Evolutionary conservation across 2,888 invertebrate genomes (phyloP).

Genomic region (Tetranychus piercei): DNA sequence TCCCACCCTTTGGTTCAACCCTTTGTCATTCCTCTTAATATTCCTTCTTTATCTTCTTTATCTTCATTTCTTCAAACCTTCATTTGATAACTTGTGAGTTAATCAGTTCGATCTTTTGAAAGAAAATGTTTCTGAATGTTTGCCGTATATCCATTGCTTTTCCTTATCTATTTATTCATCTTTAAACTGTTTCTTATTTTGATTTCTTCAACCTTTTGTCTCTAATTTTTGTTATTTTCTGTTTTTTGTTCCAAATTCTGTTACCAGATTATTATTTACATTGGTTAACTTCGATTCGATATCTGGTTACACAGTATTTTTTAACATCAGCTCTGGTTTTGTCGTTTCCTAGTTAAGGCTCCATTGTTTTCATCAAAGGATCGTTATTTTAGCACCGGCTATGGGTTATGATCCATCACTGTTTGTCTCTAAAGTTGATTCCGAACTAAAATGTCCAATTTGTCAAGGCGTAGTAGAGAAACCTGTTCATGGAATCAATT

Average conservation of each 20-base stretch:
- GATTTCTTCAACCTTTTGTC: too few species aligned
- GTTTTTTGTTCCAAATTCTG: too few species aligned
- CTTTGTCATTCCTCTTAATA: background rate
- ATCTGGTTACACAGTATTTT: too few species aligned
- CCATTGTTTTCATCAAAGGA: too few species aligned
- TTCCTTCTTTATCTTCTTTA: background rate
- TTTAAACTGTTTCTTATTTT: background rate
- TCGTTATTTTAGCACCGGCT: background rate
- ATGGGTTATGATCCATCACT: conserved; percentile 8
- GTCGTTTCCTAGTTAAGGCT: too few species aligned
- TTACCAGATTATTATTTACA: too few species aligned
- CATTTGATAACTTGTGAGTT: background rate
- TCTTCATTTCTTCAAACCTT: background rate
- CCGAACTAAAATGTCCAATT: conserved; percentile 8
- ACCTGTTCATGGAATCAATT: background rate
- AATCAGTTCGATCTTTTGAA: background rate
- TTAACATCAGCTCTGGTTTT: too few species aligned
- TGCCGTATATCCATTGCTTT: background rate
- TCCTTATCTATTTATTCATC: background rate
- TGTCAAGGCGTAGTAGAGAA: background rate
- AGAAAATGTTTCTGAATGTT: background rate
- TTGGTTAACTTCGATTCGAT: too few species aligned
- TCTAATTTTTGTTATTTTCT: too few species aligned
- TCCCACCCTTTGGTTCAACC: background rate
- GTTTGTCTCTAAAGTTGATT: conserved; percentile 7